Base-by-base conservation (phyloP, 2,888 invertebrate genomes). In the Eristalinus aeneus region DNA sequence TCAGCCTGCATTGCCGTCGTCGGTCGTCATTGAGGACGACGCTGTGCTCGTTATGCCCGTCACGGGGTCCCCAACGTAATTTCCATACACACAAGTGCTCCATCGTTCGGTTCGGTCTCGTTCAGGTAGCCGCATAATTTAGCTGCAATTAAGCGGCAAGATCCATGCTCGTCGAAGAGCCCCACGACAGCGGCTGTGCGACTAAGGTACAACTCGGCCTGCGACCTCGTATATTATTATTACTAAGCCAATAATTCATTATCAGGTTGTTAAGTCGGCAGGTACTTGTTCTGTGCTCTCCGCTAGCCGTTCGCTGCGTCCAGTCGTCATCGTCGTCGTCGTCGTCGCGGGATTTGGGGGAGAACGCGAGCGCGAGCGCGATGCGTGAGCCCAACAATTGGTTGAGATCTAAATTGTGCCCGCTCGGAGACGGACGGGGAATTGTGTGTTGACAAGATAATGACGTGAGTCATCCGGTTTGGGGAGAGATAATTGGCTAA, bases 361-460 rank as follows among this genome's bases (percentile, higher is more conserved):
- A 46, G 54, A 64, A 56, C 16, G 79, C 60, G 60, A 69, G 63
- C 16, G 79, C 60, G 60, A 69, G 83, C 31, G 56, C 54, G 65
- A 72, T 78, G 86, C 82, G 86, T 86, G 82, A 46, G 46, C 34
- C 69, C 77, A 69, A 78, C 86, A 86, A 86, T 86, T 82, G 86
- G 77, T 78, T 86, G 82, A 82, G 77, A 74, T 86, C 86, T 86
- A 86, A 86, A 86, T 86, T 86, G 82, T 86, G 68, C 77, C 73
- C 31, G 27, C 54, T 69, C n/a, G 58, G 32, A 63, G 61, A 67
- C 71, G 74, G 74, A 74, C 67, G 60, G 64, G 60, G 81, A 71
- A 82, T 86, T 82, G 82, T 86, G 86, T 86, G 86, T 86, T 86
- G 86, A 86, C 86, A 86, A 82, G 77, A 86, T 86, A 86, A 86